A percentile compares a stretch with the other conserved stretches of the same genome.
Conservation (phyloP, 1,140 invertebrate species). For the Drosophila orena region DNA sequence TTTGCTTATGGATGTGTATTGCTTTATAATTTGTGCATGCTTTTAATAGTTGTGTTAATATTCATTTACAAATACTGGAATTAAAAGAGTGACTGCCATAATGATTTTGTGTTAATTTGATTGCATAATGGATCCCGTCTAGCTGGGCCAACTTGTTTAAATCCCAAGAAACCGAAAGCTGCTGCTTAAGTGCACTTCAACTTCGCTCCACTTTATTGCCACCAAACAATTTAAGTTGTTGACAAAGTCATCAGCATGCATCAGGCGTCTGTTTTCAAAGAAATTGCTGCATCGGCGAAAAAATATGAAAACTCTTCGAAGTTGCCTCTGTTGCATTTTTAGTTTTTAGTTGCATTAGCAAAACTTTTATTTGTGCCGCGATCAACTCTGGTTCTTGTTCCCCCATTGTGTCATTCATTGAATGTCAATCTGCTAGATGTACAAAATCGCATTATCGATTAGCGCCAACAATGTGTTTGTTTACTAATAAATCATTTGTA, state of each 20-base stretch:
- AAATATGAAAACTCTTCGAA: constrained; percentile 24
- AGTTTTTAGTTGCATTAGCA: constrained; percentile 15
- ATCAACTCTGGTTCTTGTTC: constrained; percentile 5
- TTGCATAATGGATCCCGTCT: not conserved
- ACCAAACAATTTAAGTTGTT: constrained; percentile 81
- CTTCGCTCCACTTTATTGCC: constrained; percentile 55
- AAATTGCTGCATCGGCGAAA: constrained; percentile 53
- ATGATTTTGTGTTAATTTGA: not conserved
- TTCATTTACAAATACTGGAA: constrained; percentile 26
- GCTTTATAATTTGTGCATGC: constrained; percentile 52
- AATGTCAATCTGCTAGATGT: constrained; percentile 32
- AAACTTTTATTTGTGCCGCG: constrained; percentile 44
- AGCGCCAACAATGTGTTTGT: not conserved
- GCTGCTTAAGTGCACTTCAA: constrained; percentile 62
- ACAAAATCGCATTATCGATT: no score
- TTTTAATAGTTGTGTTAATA: constrained; percentile 25
- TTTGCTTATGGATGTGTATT: constrained; percentile 43
- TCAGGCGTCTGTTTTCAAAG: constrained; percentile 30
- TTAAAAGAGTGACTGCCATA: constrained; percentile 6
- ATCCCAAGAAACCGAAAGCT: constrained; percentile 7
- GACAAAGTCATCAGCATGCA: constrained; percentile 78
- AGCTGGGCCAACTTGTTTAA: not conserved
- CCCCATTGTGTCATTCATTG: constrained; percentile 56
- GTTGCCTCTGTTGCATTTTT: constrained; percentile 68
- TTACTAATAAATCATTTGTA: not conserved